These are phyloP conservation scores for Dasyprocta punctata DNA, from an alignment of 2,113 vertebrate genomes.

Conservation along the genomic window DNA sequence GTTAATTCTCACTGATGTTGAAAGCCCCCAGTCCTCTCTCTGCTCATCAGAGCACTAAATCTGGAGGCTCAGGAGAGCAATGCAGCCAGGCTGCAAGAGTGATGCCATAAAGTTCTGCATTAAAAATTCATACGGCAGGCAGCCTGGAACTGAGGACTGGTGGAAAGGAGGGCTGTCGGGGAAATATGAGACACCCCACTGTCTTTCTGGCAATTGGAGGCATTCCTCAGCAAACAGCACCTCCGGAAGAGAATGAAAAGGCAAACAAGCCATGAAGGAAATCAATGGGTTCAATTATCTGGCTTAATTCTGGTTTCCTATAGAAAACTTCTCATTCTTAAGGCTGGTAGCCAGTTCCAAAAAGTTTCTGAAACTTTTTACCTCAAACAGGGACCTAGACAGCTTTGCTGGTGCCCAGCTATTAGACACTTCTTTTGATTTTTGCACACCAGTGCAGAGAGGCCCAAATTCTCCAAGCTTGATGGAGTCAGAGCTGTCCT, in stretches of 20 bases:
- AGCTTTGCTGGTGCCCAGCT: conserved; percentile 59
- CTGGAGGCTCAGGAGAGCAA: conserved; percentile 89
- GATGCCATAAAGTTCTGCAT: conserved; percentile 93
- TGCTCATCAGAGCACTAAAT: conserved; percentile 91
- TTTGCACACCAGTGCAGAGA: conserved; percentile 53
- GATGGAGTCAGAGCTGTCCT: neutral
- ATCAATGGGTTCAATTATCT: conserved; percentile 91
- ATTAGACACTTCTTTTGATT: conserved; percentile 56
- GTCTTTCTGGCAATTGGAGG: conserved; percentile 89
- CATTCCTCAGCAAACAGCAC: conserved; percentile 90
- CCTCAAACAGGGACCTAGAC: conserved; percentile 65
- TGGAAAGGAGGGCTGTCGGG: conserved; percentile 88
- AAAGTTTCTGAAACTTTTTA: conserved; percentile 78
- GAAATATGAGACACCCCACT: conserved; percentile 88
- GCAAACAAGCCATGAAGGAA: conserved; percentile 90
- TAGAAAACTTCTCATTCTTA: conserved; percentile 86
- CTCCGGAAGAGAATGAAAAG: conserved; percentile 87
- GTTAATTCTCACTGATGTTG: conserved; percentile 86
- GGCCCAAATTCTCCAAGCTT: conserved; percentile 33
- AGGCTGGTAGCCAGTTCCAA: conserved; percentile 74
- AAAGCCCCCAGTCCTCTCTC: conserved; percentile 85
- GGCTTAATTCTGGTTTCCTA: conserved; percentile 75
- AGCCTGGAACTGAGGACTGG: conserved; percentile 88
- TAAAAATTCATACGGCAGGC: conserved; percentile 96
- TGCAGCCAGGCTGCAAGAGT: conserved; percentile 86